Conservation (phyloP, 2,113 vertebrate genomes). For the Prochilodus magdalenae region DNA sequence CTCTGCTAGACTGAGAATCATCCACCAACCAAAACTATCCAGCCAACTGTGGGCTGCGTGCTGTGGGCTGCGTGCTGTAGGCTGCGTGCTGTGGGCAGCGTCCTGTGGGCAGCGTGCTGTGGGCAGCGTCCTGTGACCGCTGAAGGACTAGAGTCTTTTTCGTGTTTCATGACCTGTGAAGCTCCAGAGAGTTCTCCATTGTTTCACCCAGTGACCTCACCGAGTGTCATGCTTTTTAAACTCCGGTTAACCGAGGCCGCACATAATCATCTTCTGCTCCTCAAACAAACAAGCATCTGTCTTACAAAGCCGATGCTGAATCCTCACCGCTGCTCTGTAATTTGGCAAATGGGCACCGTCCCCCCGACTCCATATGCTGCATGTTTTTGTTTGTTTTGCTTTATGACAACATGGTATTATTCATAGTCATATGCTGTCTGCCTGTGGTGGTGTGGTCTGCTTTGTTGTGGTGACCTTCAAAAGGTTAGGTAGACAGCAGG, state of each 20-base stretch:
- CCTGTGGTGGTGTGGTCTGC: conserved; percentile 29
- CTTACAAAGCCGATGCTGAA: conserved; percentile 28
- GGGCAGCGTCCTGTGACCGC: no score
- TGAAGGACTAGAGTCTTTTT: no score
- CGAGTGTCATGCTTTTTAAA: conserved; percentile 11
- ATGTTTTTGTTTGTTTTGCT: conserved; percentile 44
- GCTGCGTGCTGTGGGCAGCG: no score
- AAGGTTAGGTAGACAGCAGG: conserved; percentile 32
- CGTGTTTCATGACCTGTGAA: neutral
- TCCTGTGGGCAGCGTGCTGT: no score
- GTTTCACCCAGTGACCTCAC: conserved; percentile 21
- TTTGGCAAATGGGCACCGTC: conserved; percentile 30
- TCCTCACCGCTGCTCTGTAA: conserved; percentile 44
- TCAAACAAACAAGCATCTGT: conserved; percentile 33
- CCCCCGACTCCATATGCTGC: conserved; percentile 28
- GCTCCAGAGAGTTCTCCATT: conserved; percentile 17
- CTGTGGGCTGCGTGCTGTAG: no score
- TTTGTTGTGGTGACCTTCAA: conserved; percentile 57
- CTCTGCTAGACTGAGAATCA: no score
- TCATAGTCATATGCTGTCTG: conserved; percentile 34
- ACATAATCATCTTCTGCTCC: conserved; percentile 29
- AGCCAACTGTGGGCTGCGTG: no score
- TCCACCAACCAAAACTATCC: no score
- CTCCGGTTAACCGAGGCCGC: conserved; percentile 35
- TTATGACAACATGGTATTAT: conserved; percentile 45